Evolutionary conservation across 2,113 vertebrate species (phyloP).

Genomic region (Promerops cafer): DNA sequence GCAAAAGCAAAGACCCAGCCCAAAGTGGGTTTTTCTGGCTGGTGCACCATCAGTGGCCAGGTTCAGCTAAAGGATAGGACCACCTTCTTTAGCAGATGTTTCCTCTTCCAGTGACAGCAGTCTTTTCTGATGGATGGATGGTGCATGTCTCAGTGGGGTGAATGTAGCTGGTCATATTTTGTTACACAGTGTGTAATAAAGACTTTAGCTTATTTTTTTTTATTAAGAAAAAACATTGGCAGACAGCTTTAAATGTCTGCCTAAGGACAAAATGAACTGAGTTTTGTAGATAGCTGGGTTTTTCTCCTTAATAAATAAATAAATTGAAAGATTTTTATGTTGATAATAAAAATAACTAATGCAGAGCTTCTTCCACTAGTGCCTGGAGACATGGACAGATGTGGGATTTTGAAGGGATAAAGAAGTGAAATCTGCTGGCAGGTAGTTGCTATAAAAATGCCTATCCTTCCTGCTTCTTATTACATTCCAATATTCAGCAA

Average conservation of each 20-base stretch:
- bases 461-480: constrained; percentile 51
- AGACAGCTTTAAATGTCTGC: constrained; percentile 61
- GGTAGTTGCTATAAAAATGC: constrained; percentile 63
- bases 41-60: not conserved
- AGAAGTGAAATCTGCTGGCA: constrained; percentile 68
- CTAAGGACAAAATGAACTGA: constrained; percentile 64
- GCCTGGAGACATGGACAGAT: constrained; percentile 67
- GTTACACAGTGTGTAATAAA: constrained; percentile 48
- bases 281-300: constrained; percentile 59
- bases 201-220: constrained; percentile 57
- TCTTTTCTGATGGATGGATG: not conserved
- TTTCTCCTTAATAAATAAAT: constrained; percentile 65
- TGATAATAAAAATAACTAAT: constrained; percentile 73
- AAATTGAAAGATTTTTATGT: constrained; percentile 67
- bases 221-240: constrained; percentile 46
- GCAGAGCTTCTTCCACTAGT: constrained; percentile 57
- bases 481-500: constrained; percentile 43
- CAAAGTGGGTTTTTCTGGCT: not conserved
- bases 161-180: not conserved
- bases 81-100: not conserved
- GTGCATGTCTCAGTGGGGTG: not conserved
- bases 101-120: not conserved
- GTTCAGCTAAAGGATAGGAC: not conserved
- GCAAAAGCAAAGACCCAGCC: not conserved
- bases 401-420: constrained; percentile 65